A percentile compares a stretch with the other conserved stretches of the same genome.
These are phyloP conservation scores for Cephus spinipes DNA, from an alignment of 2,888 invertebrate genomes.

Conservation along the genomic window DNA sequence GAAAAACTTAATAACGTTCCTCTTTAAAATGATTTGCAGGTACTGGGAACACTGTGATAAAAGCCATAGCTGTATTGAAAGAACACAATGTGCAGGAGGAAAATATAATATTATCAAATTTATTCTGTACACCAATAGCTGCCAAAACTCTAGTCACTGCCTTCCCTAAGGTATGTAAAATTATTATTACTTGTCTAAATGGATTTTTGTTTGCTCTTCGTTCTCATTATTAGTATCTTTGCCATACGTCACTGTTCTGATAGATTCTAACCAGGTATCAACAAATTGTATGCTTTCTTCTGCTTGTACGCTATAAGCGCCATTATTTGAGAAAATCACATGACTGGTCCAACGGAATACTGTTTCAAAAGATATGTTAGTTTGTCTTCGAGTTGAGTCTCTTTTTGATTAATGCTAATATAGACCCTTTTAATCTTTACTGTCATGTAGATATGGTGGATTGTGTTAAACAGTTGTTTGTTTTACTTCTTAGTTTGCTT, in stretches of 20 bases:
- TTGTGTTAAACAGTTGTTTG: background rate
- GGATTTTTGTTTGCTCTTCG: background rate
- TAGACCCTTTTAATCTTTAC: background rate
- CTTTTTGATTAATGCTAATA: background rate
- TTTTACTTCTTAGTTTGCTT: background rate
- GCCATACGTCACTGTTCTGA: background rate
- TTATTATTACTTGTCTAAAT: background rate
- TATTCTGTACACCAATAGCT: constrained; percentile 95
- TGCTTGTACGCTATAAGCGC: background rate
- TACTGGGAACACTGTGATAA: constrained; percentile 95
- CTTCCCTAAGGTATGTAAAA: constrained; percentile 75
- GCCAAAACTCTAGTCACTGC: constrained; percentile 85
- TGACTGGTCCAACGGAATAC: background rate
- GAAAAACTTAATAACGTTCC: background rate
- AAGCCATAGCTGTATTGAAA: constrained; percentile 93
- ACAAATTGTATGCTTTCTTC: background rate
- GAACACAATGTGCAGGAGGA: constrained; percentile 95
- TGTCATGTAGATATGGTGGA: background rate
- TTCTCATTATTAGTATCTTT: background rate
- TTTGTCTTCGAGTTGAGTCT: background rate
- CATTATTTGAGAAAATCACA: background rate
- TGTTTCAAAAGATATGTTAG: background rate
- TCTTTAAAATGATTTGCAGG: constrained; percentile 63
- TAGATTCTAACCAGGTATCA: background rate
- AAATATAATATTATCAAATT: constrained; percentile 95